Base-by-base conservation (phyloP, 2,113 vertebrate species). In the Lichenostomus cassidix region DNA sequence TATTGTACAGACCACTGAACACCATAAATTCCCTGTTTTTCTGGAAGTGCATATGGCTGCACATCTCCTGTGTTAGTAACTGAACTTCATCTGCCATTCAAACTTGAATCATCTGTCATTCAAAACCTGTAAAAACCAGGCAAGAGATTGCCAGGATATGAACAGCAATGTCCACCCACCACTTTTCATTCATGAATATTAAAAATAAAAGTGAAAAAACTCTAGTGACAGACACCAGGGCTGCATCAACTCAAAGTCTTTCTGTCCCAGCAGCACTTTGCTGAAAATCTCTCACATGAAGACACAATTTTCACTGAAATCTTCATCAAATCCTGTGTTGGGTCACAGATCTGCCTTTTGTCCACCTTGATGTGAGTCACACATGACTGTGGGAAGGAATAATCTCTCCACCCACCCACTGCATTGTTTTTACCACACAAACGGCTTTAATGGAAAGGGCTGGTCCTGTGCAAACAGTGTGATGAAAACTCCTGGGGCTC, bases 261-360 rank as follows among this genome's bases (percentile, higher is more conserved):
- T 39, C 15, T 20, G 8, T 59, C 33, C 37, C 35, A 71, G 31
- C 12, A 16, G 16, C 24, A 44, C 18, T 18, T 52, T 2, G 11
- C 25, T 29, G 60, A 53, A 78, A 31, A 56, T 4, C 31, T 52
- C 49, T 78, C 46, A 21, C 20, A 9, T 2, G 20, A 47, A 23
- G 59, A 41, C 2, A 35, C 8, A 31, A 0, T 6, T 24, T 29
- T 47, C 33, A 50, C 0, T 7, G 20, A 58, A 29, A 6, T 4
- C 35, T 33, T 24, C 62, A 33, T 7, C 27, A 11, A 49, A 42
- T 5, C 46, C 13, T 10, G 5, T 19, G 16, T 1, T 33, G n/a
- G 46, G 49, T 46, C 44, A 31, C 49, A 80, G 35, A 59, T 1
- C 47, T 29, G 33, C 44, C 31, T n/a, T 35, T 67, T 39, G 14